Evolutionary conservation across 2,113 vertebrate species (phyloP).

Genomic region (Otolemur garnettii): DNA sequence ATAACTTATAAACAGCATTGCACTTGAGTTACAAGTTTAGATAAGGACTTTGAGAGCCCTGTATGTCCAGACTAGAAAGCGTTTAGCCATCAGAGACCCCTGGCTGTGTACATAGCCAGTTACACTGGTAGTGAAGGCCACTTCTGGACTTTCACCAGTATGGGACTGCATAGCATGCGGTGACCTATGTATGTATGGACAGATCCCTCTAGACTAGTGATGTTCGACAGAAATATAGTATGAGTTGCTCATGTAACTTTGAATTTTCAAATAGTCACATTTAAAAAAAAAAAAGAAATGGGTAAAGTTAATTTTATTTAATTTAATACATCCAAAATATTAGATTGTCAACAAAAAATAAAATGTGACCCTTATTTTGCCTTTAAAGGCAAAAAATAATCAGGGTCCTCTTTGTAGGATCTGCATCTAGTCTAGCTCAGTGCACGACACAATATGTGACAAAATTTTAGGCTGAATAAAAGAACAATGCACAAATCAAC

Average conservation of each 20-base stretch:
- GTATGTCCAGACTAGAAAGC: not conserved
- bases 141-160: not conserved
- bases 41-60: not conserved
- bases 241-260: not conserved
- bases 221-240: not conserved
- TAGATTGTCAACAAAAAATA: not conserved
- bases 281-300: not conserved
- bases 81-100: not conserved
- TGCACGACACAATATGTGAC: not conserved
- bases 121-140: not conserved
- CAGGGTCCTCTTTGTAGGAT: not conserved
- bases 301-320: not conserved
- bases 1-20: not conserved
- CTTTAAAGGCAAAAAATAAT: not conserved
- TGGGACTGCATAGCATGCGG: rapidly evolving
- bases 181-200: too few relatives aligned
- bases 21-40: not conserved
- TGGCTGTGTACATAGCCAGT: not conserved
- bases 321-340: not conserved
- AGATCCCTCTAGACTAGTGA: not conserved
- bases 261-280: not conserved
- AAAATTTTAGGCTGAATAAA: not conserved
- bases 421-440: not conserved
- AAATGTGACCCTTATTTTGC: not conserved
- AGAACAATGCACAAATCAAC: not conserved